Evolutionary conservation across 2,113 vertebrate genomes (phyloP).

Genomic region (Fregetta grallaria): DNA sequence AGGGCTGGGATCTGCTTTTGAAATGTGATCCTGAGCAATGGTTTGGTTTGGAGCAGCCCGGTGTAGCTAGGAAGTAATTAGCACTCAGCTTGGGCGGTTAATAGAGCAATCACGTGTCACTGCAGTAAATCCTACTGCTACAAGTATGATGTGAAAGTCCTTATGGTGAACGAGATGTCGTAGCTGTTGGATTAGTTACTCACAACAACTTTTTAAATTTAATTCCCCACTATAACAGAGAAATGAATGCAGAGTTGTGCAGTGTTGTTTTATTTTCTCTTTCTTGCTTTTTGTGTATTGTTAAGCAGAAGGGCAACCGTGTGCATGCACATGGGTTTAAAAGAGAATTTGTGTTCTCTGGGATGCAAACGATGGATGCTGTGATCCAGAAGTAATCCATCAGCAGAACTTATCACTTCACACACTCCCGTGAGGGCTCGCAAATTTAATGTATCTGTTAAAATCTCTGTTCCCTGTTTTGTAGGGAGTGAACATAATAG

Average conservation of each 20-base stretch:
- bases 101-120: neutral
- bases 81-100: neutral
- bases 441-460: neutral
- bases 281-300: neutral
- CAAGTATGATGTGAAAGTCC: neutral
- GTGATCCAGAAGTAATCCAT: neutral
- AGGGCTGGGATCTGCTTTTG: neutral
- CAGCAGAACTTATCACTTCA: neutral
- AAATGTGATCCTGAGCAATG: neutral
- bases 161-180: neutral
- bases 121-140: neutral
- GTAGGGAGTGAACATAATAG: slow-evolving; percentile 85
- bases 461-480: neutral
- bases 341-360: neutral
- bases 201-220: neutral
- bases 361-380: neutral
- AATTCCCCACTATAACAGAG: neutral
- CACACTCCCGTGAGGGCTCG: neutral
- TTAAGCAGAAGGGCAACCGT: neutral
- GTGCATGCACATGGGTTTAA: neutral
- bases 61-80: neutral
- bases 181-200: neutral
- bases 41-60: neutral
- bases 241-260: neutral
- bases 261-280: neutral